Conservation (phyloP, 1,140 invertebrate species). For the Zaprionus capensis region DNA sequence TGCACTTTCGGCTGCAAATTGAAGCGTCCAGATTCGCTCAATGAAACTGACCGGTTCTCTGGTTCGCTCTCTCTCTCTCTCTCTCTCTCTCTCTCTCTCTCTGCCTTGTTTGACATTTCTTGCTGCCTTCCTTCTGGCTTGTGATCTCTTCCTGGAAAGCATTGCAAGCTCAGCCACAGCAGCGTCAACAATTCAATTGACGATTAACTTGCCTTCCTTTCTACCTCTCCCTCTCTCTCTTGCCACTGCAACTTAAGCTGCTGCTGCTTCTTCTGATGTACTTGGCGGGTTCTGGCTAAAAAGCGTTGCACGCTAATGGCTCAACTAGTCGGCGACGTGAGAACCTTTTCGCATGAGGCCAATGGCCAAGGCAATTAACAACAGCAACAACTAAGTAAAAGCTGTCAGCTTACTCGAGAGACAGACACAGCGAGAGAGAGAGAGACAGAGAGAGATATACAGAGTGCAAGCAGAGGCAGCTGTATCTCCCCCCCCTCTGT, state of each 20-base stretch:
- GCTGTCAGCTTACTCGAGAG: not conserved
- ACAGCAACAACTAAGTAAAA: conserved; percentile 40
- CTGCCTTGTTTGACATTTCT: not conserved
- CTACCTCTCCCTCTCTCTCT: not conserved
- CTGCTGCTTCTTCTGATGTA: too few species aligned
- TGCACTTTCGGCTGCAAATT: conserved; percentile 19
- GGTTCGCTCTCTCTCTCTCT: not conserved
- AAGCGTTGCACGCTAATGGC: conserved; percentile 48
- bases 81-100: not conserved
- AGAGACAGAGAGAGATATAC: not conserved
- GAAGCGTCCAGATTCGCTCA: not conserved
- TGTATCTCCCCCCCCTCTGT: not conserved
- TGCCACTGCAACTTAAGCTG: conserved; percentile 10
- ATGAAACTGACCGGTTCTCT: not conserved
- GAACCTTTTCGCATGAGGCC: conserved; percentile 57
- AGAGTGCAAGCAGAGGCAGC: not conserved
- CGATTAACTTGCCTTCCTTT: not conserved
- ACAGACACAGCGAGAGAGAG: too few species aligned
- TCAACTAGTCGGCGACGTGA: conserved; percentile 58
- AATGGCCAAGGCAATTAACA: conserved; percentile 61
- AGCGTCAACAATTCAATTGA: conserved; percentile 40
- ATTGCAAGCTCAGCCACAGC: conserved; percentile 14
- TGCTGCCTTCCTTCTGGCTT: not conserved
- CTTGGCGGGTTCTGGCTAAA: conserved; percentile 23
- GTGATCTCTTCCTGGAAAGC: conserved; percentile 37